Evolutionary conservation across 2,888 invertebrate genomes (phyloP), one percentile per base, ranked within the genome.

Genomic region (Drosophila gaucha): DNA sequence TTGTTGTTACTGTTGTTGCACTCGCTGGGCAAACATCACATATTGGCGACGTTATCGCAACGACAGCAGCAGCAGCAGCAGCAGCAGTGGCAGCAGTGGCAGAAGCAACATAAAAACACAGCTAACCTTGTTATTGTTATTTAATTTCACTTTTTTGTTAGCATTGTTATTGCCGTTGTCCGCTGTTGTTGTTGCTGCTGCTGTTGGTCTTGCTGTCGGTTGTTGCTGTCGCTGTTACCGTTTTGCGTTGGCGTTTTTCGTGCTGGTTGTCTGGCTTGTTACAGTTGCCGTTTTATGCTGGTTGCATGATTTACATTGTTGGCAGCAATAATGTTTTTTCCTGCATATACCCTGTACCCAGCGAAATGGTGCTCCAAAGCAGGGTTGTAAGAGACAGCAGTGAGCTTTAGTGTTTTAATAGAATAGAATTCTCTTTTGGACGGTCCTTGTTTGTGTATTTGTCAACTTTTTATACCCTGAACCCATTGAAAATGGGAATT

Each of bases 81-180:
- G 12, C 36, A 50, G 28, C 60, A 54, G 9, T 47, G 22, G 18
- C 66, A 52, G 41, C 26, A 43, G 10, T 24, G 14, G 30, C 55
- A 60, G 57, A 38, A 60, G 51, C 57, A 62, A 49, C 59, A 62
- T 24, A 70, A 72, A 76, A 71, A 74, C 57, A 71, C 36, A 70
- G 59, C 85, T 86, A 82, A 84, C 86, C 84, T 83, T 82, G 82
- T 86, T 82, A 82, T 86, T 86, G 78, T 86, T 84, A 86, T 86
- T 84, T 86, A 86, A 86, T 83, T 86, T 83, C 78, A 78, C 85
- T 69, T 78, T 83, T 86, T 68, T 72, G 39, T 58, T 63, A 52
- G 47, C 39, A 38, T 55, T 72, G 72, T 58, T 59, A 33, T 44
- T 64, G 44, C 46, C 16, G 24, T 41, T 41, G 41, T 24, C 50